Conservation (phyloP, 2,888 invertebrate genomes). For the Rhagonycha lutea region DNA sequence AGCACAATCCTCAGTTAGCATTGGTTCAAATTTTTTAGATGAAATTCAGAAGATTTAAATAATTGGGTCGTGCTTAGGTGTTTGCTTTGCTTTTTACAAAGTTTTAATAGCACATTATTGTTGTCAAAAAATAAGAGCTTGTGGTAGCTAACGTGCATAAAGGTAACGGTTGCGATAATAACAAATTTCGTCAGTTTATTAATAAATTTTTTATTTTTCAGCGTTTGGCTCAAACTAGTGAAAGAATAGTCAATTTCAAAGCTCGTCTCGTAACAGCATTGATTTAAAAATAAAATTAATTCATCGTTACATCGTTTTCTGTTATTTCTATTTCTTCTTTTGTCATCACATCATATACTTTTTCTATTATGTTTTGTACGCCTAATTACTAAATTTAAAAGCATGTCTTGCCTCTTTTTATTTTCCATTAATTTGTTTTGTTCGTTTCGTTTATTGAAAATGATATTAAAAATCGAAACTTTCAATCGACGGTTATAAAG, state of each 20-base stretch:
- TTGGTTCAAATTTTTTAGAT: background rate
- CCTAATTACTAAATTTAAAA: background rate
- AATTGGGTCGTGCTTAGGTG: conserved; percentile 1
- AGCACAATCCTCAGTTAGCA: background rate
- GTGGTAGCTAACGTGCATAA: background rate
- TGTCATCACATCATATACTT: background rate
- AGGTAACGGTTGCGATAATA: conserved; percentile 11
- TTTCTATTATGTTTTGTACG: background rate
- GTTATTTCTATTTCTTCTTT: background rate
- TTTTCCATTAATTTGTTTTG: background rate
- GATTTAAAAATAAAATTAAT: conserved; percentile 63
- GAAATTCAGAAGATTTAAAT: conserved; percentile 1
- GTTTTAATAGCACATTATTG: background rate
- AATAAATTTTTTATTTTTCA: conserved; percentile 51
- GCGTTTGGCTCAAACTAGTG: conserved; percentile 86
- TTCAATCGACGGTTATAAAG: conserved; percentile 7
- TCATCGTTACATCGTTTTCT: conserved; percentile 4
- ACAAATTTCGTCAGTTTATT: background rate
- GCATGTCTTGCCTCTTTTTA: background rate
- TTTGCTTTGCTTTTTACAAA: conserved; percentile 8
- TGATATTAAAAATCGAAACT: background rate
- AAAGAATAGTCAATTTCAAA: conserved; percentile 91
- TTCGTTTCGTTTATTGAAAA: background rate
- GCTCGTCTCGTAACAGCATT: conserved; percentile 88
- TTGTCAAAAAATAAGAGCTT: conserved; percentile 1